These are phyloP conservation scores for Sarcophaga bullata DNA, from an alignment of 1,140 invertebrate genomes.

Conservation along the genomic window DNA sequence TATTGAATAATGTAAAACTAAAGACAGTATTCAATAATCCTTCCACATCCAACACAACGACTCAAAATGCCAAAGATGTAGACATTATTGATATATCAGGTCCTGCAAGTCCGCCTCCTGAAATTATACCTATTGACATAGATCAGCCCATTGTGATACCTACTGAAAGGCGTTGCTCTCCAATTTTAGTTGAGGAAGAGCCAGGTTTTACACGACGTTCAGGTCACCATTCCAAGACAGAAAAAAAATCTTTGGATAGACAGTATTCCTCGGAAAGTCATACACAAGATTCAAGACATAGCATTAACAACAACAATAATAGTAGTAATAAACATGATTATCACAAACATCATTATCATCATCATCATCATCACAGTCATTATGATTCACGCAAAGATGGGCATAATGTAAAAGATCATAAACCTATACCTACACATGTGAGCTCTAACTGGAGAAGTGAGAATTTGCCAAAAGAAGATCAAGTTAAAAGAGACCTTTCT, in stretches of 20 bases:
- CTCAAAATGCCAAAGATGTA: slow-evolving; percentile 23
- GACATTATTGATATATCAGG: slow-evolving; percentile 37
- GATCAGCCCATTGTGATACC: slow-evolving; percentile 43
- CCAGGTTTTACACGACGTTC: too few relatives aligned
- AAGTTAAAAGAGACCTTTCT: not conserved
- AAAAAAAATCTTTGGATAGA: not conserved
- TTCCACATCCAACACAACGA: slow-evolving; percentile 14
- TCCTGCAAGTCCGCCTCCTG: slow-evolving; percentile 44
- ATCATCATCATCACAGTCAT: slow-evolving; percentile 8
- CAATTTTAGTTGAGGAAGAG: not conserved
- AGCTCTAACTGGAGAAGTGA: not conserved
- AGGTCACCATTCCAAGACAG: too few relatives aligned
- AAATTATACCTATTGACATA: not conserved
- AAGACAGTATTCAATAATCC: slow-evolving; percentile 19
- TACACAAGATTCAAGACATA: not conserved
- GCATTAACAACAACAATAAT: slow-evolving; percentile 15
- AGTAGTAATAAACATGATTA: not conserved
- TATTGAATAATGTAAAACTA: slow-evolving; percentile 24
- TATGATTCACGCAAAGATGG: not conserved
- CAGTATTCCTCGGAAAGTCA: not conserved
- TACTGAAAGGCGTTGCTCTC: slow-evolving; percentile 41
- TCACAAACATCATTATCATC: slow-evolving; percentile 26
- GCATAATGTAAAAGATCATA: not conserved
- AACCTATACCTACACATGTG: not conserved
- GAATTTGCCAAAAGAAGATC: not conserved